phyloP scores from a whole-genome alignment of 2,113 vertebrate genomes.

The Pelecanoides urinatrix region DNA sequence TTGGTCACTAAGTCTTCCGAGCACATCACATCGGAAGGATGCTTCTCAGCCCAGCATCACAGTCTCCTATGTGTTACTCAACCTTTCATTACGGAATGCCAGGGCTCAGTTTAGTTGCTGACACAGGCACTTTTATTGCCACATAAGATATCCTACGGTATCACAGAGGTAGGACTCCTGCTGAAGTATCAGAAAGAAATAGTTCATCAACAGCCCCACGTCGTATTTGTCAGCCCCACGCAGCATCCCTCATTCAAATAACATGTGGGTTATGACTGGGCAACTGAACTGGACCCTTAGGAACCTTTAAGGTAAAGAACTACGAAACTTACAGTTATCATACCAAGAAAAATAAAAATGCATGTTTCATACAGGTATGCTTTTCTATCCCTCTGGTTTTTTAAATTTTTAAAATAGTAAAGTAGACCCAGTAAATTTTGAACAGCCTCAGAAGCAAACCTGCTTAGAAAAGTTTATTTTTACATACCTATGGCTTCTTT shows the following conservation, averaged over 20 bases:
- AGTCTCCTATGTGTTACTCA: not conserved
- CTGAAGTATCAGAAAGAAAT: not conserved
- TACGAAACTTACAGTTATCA: not conserved
- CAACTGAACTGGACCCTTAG: not conserved
- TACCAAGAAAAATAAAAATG: not conserved
- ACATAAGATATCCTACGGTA: not conserved
- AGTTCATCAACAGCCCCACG: rapidly evolving
- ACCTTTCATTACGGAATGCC: not conserved
- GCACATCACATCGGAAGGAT: not conserved
- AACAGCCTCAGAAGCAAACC: not conserved
- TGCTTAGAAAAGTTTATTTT: not conserved
- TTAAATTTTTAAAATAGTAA: not conserved
- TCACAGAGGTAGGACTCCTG: not conserved
- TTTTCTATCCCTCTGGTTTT: not conserved
- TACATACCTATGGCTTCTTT: not conserved
- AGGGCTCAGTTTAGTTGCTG: not conserved
- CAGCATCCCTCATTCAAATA: not conserved
- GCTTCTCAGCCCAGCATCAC: not conserved
- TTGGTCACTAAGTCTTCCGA: not conserved
- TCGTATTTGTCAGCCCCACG: rapidly evolving
- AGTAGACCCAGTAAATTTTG: not conserved
- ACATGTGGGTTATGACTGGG: rapidly evolving
- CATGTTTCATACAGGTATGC: not conserved
- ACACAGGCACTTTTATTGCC: not conserved
- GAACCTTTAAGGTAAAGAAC: not conserved